phyloP scores from a whole-genome alignment of 2,797 vertebrate species.

The Arctocebus calabarensis region DNA sequence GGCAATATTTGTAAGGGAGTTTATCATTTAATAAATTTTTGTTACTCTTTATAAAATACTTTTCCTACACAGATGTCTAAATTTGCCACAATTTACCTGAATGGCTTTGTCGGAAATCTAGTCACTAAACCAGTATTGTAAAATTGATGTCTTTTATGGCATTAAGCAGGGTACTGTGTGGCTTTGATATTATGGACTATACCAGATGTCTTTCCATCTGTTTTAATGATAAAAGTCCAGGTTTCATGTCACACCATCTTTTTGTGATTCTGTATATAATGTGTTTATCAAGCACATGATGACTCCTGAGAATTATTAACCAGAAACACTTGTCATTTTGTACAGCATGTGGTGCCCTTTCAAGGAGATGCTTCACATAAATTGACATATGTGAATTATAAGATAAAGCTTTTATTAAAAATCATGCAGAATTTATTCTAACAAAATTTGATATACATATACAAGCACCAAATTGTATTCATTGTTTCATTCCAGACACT shows the following conservation, averaged over 20 bases:
- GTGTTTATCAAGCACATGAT: constrained; percentile 61
- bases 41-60: constrained; percentile 24
- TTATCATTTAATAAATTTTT: neutral
- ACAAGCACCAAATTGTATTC: constrained; percentile 44
- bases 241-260: constrained; percentile 61
- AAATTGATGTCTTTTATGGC: constrained; percentile 61
- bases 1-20: constrained; percentile 27
- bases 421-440: constrained; percentile 58
- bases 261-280: constrained; percentile 69
- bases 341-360: constrained; percentile 45
- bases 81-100: constrained; percentile 49
- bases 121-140: constrained; percentile 37
- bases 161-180: constrained; percentile 52
- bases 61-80: constrained; percentile 43
- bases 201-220: constrained; percentile 74
- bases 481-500: constrained; percentile 36
- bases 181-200: constrained; percentile 48
- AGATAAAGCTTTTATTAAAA: constrained; percentile 65
- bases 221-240: constrained; percentile 69
- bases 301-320: constrained; percentile 63
- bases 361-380: constrained; percentile 63
- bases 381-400: constrained; percentile 59
- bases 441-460: constrained; percentile 36
- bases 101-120: constrained; percentile 45
- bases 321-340: constrained; percentile 53